phyloP scores from a whole-genome alignment of 2,113 vertebrate genomes.

The Centropus bengalensis region DNA sequence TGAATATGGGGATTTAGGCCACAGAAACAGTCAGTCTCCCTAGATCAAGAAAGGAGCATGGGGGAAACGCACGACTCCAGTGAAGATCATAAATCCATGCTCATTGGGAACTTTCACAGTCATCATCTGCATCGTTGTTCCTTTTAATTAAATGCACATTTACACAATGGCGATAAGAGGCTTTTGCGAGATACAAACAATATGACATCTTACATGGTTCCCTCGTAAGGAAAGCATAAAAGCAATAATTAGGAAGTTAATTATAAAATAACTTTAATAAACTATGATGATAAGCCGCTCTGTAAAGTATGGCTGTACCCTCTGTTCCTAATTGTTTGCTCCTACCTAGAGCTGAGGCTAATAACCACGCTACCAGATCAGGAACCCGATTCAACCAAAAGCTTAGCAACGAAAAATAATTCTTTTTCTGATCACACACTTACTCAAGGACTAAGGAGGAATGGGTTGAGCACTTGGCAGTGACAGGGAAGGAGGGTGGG shows the following conservation, averaged over 20 bases:
- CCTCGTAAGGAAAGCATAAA: neutral
- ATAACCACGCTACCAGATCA: neutral
- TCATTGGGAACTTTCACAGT: neutral
- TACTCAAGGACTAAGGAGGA: neutral
- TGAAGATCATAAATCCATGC: neutral
- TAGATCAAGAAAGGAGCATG: neutral
- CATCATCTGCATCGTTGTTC: neutral
- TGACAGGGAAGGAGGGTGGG: fast-evolving
- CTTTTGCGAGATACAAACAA: neutral
- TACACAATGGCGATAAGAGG: neutral
- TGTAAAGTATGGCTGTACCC: neutral
- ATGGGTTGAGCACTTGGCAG: neutral
- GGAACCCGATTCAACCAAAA: neutral
- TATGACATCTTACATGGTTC: neutral
- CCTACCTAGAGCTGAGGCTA: neutral
- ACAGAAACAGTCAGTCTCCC: neutral
- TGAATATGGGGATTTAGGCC: neutral
- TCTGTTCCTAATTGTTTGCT: neutral
- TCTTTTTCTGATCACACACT: neutral
- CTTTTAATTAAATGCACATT: neutral
- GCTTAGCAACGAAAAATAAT: neutral
- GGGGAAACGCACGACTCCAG: neutral
- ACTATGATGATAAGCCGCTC: neutral
- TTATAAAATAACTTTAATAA: neutral
- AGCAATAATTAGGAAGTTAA: neutral